Percentiles rank a stretch among this genome's conserved stretches.
Conservation (phyloP, 2,113 vertebrate genomes). For the Rhipidura dahli region DNA sequence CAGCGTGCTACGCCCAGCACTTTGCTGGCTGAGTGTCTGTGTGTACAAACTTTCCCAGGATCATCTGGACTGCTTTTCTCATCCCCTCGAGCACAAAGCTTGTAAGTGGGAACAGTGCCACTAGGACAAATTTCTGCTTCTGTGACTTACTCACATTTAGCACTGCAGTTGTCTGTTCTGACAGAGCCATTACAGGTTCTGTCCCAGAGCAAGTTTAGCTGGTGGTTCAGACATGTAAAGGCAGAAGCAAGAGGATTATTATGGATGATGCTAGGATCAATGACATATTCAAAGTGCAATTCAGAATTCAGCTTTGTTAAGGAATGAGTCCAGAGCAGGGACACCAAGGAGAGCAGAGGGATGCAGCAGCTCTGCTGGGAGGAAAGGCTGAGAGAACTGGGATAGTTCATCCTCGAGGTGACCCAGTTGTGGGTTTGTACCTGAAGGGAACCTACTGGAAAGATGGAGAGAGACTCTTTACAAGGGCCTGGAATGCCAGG, state of each 20-base stretch:
- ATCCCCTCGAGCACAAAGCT: slow-evolving; percentile 34
- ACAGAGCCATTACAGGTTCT: not conserved
- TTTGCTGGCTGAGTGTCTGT: not conserved
- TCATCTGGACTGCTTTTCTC: slow-evolving; percentile 25
- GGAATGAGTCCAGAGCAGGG: not conserved
- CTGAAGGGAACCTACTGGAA: not conserved
- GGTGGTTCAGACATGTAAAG: not conserved
- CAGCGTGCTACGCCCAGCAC: not conserved
- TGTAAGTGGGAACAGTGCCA: slow-evolving; percentile 10
- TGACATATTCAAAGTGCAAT: not conserved
- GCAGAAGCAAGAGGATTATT: slow-evolving; percentile 13
- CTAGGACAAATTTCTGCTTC: not conserved
- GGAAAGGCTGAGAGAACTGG: not conserved
- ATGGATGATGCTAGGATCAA: not conserved
- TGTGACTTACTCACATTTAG: not conserved
- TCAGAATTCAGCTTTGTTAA: not conserved
- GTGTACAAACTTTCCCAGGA: slow-evolving; percentile 47
- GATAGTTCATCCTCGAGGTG: not conserved
- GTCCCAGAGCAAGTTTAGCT: not conserved
- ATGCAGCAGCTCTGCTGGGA: not conserved
- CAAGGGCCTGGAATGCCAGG: not conserved
- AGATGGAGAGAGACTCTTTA: not conserved
- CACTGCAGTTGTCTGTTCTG: not conserved
- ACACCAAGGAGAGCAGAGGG: not conserved
- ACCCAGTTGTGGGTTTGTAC: not conserved